phyloP scores from a whole-genome alignment of 2,113 vertebrate species.

The Gobio gobio region DNA sequence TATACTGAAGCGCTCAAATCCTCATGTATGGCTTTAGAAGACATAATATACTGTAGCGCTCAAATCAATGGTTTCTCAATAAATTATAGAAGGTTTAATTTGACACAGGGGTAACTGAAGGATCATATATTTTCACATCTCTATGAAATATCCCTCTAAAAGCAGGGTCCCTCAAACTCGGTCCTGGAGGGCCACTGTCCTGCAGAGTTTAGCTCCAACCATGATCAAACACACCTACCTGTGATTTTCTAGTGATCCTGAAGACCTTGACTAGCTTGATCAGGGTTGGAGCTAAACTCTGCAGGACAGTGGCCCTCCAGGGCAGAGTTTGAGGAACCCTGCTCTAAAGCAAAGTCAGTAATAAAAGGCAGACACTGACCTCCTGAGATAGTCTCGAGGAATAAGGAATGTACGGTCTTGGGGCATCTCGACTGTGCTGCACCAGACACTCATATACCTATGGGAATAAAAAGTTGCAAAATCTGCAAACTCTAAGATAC shows the following conservation, averaged over 20 bases:
- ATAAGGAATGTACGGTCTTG: slow-evolving; percentile 71
- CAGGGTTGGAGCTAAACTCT: too few species aligned
- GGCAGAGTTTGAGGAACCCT: too few species aligned
- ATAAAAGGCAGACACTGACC: slow-evolving; percentile 69
- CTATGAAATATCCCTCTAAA: neutral
- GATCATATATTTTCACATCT: neutral
- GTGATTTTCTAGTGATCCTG: too few species aligned
- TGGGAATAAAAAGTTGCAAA: neutral
- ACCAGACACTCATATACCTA: slow-evolving; percentile 88
- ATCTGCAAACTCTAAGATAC: neutral
- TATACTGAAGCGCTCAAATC: neutral
- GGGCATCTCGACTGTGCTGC: slow-evolving; percentile 74
- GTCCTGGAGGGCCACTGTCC: too few species aligned
- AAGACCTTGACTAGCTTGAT: too few species aligned
- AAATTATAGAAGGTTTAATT: neutral
- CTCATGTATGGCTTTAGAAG: neutral
- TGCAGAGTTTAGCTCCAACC: too few species aligned
- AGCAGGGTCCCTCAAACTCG: too few species aligned
- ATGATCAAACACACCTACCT: too few species aligned
- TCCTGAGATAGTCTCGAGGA: slow-evolving; percentile 77
- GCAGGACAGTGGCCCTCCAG: too few species aligned
- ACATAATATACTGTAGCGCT: neutral
- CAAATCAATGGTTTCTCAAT: neutral
- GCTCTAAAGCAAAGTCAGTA: neutral
- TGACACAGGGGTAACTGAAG: neutral